Base-by-base conservation (phyloP, 2,113 vertebrate species). In the Progne subis region DNA sequence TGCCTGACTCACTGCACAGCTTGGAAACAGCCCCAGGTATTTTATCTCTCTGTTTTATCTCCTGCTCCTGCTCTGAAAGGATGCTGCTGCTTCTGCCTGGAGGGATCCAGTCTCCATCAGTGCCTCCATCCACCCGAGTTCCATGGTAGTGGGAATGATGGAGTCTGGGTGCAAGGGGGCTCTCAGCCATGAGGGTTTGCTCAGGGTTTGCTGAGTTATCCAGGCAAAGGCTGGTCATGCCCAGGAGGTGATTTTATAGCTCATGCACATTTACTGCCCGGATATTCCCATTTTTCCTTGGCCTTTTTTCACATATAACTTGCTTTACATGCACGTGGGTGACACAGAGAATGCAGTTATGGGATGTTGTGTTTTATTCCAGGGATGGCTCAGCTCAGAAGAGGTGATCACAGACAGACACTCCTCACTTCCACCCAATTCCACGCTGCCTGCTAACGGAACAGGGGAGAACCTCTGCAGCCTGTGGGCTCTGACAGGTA, bases 251-350 rank as follows among this genome's bases (percentile, higher is more conserved):
- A 53, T 64, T 81, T 89, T 75, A 29, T 28, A 37, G 3, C 72
- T 89, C 37, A 2, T 6, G 26, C 46, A 19, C 72, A 31, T 72
- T 82, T 65, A 19, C 46, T 63, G 26, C 26, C 53, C 46, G 61
- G 53, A 31, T 39, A 72, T 5, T 32, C 37, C 57, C 5, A 1
- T 49, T 60, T 88, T 63, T 82, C 52, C 53, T 53, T 32, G 17
- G 32, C 61, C 23, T 61, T 82, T 87, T 86, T 84, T 37, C 83
- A 53, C 14, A 32, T 9, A 9, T 7, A 4, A 41, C 68, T 76
- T 29, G 32, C 53, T 85, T 75, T 32, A 6, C 11, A 0, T 34
- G 14, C 43, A 25, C 0, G 0, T 41, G 29, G n/a, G 12, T 63
- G 59, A 28, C 18, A 39, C 67, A 25, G 39, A 56, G 77, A 52